These are phyloP conservation scores for Dicyema japonicum DNA, from an alignment of 1,140 invertebrate genomes.

Conservation along the genomic window DNA sequence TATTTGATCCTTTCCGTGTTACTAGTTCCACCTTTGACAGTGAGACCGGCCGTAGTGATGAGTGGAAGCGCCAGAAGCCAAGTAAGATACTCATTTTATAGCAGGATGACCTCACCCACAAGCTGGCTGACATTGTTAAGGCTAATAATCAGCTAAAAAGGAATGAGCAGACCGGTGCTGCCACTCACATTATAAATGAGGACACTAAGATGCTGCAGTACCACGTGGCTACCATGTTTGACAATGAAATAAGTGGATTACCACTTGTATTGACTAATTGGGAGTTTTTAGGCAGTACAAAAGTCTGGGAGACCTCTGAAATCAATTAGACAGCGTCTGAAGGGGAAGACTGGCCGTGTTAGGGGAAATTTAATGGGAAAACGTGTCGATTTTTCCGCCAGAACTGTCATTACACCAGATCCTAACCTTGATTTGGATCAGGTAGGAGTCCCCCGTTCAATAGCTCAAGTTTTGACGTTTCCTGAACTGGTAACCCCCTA, in stretches of 20 bases:
- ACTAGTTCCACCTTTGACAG: conserved; percentile 65
- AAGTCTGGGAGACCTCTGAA: conserved; percentile 92
- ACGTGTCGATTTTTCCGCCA: conserved; percentile 89
- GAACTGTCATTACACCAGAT: conserved; percentile 96
- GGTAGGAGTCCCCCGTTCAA: conserved; percentile 78
- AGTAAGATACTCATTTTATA: conserved; percentile 11
- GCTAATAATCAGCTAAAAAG: conserved; percentile 67
- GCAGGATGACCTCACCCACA: conserved; percentile 91
- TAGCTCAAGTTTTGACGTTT: conserved; percentile 93
- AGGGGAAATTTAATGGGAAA: conserved; percentile 97
- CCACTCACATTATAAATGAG: conserved; percentile 70
- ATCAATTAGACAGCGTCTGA: conserved; percentile 47
- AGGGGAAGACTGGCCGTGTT: conserved; percentile 75
- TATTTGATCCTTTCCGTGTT: conserved; percentile 95
- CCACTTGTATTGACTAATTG: conserved; percentile 28
- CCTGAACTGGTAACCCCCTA: conserved; percentile 96
- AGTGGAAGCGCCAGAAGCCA: conserved; percentile 83
- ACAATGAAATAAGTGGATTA: conserved; percentile 92
- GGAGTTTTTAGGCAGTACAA: conserved; percentile 40
- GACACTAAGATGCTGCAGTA: conserved; percentile 94
- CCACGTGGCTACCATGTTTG: conserved; percentile 78
- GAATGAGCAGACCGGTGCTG: conserved; percentile 75
- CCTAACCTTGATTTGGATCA: conserved; percentile 83
- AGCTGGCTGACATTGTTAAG: conserved; percentile 90
- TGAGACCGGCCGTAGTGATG: conserved; percentile 83